phyloP scores from a whole-genome alignment of 2,113 vertebrate genomes.

The Regulus satrapa region DNA sequence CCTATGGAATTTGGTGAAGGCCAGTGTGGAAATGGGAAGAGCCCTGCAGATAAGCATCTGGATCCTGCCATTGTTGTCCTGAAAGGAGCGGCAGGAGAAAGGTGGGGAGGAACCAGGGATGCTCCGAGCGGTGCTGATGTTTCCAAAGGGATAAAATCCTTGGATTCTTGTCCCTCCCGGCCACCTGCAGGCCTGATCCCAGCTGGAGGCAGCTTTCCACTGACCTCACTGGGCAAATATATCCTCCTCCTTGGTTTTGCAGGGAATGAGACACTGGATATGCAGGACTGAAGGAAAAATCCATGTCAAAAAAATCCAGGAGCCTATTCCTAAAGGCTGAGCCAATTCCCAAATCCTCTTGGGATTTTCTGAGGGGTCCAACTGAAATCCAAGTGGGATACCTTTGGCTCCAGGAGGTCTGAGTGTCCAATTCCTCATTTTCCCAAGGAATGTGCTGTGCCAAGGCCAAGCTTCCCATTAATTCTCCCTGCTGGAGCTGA shows the following conservation, averaged over 20 bases:
- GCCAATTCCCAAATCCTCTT: background rate
- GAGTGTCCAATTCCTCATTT: background rate
- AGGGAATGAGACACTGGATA: background rate
- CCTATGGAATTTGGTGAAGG: background rate
- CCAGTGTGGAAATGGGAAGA: background rate
- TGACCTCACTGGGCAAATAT: conserved; percentile 22
- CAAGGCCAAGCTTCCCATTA: background rate
- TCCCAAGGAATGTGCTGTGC: accelerated
- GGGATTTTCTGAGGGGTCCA: background rate
- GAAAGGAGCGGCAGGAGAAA: background rate
- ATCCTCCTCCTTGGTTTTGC: background rate
- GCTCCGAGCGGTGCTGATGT: background rate
- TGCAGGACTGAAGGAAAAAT: background rate
- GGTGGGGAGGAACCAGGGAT: background rate
- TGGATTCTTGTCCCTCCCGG: background rate
- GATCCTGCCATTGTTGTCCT: conserved; percentile 60
- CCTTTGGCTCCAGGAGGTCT: accelerated
- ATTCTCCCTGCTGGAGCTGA: accelerated
- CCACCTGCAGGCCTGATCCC: background rate
- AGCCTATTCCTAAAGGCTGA: background rate
- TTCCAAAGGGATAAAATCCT: background rate
- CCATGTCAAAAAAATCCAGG: accelerated
- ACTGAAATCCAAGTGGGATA: background rate
- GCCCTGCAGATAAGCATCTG: conserved; percentile 50
- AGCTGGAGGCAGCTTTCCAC: conserved; percentile 15